Evolutionary conservation across 2,113 vertebrate genomes (phyloP).

Genomic region (Cyanoramphus novaezelandiae): DNA sequence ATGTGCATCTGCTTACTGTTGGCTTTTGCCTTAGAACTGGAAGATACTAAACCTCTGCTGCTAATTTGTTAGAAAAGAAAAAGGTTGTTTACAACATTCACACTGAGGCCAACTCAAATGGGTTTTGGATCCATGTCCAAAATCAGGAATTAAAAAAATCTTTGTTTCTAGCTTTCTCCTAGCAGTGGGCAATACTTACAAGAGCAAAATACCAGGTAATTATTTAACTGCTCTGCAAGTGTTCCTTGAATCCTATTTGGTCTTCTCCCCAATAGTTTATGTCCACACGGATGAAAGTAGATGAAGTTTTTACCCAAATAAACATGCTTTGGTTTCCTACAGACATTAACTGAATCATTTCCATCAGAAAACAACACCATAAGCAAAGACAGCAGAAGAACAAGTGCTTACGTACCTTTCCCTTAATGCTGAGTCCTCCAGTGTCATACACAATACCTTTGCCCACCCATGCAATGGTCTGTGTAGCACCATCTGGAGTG

Average conservation of each 20-base stretch:
- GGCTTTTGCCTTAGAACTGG: neutral
- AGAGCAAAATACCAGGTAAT: neutral
- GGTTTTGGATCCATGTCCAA: neutral
- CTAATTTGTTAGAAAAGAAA: neutral
- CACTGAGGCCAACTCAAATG: neutral
- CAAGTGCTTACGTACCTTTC: slow-evolving; percentile 80
- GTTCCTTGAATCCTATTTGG: neutral
- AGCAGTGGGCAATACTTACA: neutral
- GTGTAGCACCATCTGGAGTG: slow-evolving; percentile 91
- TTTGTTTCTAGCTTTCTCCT: neutral
- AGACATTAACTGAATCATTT: neutral
- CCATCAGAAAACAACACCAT: neutral
- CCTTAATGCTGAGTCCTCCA: slow-evolving; percentile 98
- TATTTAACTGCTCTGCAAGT: neutral
- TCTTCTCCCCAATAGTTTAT: neutral
- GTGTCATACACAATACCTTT: slow-evolving; percentile 99
- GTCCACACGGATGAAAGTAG: neutral
- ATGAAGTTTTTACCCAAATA: neutral
- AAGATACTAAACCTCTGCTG: neutral
- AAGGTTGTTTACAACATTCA: neutral
- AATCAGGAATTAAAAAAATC: neutral
- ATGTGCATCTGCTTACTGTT: neutral
- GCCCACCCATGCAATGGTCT: slow-evolving; percentile 98
- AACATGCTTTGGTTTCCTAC: neutral
- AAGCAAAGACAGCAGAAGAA: neutral